Evolutionary conservation across 1,140 invertebrate genomes (phyloP).

Genomic region (Rhyacophila brunnea): DNA sequence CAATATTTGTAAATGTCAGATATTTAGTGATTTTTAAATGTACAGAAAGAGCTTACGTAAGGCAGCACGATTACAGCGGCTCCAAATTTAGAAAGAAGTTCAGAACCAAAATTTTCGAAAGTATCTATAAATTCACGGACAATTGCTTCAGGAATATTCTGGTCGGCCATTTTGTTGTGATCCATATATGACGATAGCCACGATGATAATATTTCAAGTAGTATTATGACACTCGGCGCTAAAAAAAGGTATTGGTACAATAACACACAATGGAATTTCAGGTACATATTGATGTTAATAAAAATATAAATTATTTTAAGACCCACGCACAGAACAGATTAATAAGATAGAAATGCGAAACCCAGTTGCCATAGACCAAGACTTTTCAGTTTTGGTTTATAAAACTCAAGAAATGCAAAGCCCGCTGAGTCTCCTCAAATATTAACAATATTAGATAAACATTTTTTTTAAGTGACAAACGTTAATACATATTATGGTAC

Average conservation of each 20-base stretch:
- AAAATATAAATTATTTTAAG: too few relatives aligned
- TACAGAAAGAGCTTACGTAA: conserved; percentile 18
- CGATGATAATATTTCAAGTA: conserved; percentile 16
- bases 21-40: too few relatives aligned
- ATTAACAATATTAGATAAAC: too few relatives aligned
- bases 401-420: too few relatives aligned
- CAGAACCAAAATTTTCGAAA: conserved; percentile 33
- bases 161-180: conserved; percentile 25
- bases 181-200: conserved; percentile 13
- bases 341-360: too few relatives aligned
- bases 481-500: too few relatives aligned
- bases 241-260: not conserved
- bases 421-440: too few relatives aligned
- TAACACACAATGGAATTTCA: not conserved
- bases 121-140: conserved; percentile 40
- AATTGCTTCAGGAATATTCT: conserved; percentile 17
- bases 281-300: not conserved
- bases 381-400: too few relatives aligned
- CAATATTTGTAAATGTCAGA: too few relatives aligned
- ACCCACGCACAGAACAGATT: too few relatives aligned
- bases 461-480: too few relatives aligned
- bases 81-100: conserved; percentile 19
- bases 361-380: too few relatives aligned
- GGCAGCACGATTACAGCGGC: not conserved
- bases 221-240: conserved; percentile 21